Conservation (phyloP, 2,888 invertebrate genomes). For the Listrodromus nycthemerus region DNA sequence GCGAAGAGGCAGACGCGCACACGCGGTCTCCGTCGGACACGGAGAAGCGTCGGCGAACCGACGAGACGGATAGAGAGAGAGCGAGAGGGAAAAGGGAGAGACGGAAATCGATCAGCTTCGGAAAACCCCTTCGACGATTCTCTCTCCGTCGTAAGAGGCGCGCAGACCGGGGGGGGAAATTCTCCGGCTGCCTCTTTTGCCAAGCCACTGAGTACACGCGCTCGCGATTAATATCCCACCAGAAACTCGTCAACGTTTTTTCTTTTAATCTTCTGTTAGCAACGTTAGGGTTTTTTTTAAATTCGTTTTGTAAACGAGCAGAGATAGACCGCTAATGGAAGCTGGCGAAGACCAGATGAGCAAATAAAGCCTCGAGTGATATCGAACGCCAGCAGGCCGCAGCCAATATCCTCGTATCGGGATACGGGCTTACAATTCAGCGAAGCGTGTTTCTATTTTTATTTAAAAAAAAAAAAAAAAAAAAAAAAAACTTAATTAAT, state of each 20-base stretch:
- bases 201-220: constrained; percentile 55
- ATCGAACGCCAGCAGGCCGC: neutral
- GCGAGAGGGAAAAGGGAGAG: constrained; percentile 27
- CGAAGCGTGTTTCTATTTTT: neutral
- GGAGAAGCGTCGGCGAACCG: constrained; percentile 35
- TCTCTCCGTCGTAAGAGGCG: neutral
- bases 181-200: constrained; percentile 40
- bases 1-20: constrained; percentile 9
- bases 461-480: too few species aligned
- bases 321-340: neutral
- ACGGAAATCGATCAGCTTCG: constrained; percentile 54
- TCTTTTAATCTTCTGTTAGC: constrained; percentile 22
- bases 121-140: neutral
- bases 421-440: neutral
- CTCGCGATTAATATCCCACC: constrained; percentile 35
- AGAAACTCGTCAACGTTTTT: constrained; percentile 56
- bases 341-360: neutral
- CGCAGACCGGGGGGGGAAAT: constrained; percentile 4
- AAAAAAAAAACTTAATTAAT: neutral
- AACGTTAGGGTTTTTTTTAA: neutral
- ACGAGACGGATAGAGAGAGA: constrained; percentile 36
- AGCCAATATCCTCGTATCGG: neutral
- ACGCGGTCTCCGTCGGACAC: neutral
- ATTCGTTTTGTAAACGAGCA: constrained; percentile 14
- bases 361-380: constrained; percentile 17